Base-by-base conservation (phyloP, 1,140 invertebrate genomes). In the Pygmarrhopalites habei region DNA sequence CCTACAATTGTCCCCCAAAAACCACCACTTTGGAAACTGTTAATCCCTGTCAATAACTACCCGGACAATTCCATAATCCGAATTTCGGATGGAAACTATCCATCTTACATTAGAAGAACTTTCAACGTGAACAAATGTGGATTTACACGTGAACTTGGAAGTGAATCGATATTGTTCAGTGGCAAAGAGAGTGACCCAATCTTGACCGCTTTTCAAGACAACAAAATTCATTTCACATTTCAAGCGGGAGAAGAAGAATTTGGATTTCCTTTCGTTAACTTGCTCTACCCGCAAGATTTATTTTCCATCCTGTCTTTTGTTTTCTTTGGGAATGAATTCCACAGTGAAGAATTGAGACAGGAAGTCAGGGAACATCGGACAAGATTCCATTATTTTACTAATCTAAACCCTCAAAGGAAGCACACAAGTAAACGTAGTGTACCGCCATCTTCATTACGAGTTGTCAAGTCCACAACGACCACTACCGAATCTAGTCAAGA, bases 271-370 rank as follows among this genome's bases (percentile, higher is more conserved):
- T n/a, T 26, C 12, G 12, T 12, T 7, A 41, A 56, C 23, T 32
- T 26, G 4, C 3, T 2, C 3, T 28, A 7, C 12, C 53, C 53
- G 3, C 5, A 30, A 56, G 30, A 30, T n/a, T 23, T 56, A 4
- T 56, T n/a, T 56, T 5, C 7, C 3, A 12, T 56, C 3, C 53
- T 56, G 5, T 56, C 53, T 14, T n/a, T 12, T 2, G 19, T 56
- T 19, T 39, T 56, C 19, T 56, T 56, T 28, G 53, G 19, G 5
- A 56, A 56, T 56, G 19, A 5, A 2, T 56, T 56, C n/a, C 53
- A 56, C 28, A 17, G 19, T n/a, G 53, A 56, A 17, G 53, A 56
- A 56, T 21, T 56, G 5, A 3, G 19, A 3, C 12, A 35, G 3
- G 53, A 56, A 28, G 26, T 56, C 14, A 4, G 3, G 2, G 53